Conservation (phyloP, 2,888 invertebrate species). For the Leptura quadrifasciata region DNA sequence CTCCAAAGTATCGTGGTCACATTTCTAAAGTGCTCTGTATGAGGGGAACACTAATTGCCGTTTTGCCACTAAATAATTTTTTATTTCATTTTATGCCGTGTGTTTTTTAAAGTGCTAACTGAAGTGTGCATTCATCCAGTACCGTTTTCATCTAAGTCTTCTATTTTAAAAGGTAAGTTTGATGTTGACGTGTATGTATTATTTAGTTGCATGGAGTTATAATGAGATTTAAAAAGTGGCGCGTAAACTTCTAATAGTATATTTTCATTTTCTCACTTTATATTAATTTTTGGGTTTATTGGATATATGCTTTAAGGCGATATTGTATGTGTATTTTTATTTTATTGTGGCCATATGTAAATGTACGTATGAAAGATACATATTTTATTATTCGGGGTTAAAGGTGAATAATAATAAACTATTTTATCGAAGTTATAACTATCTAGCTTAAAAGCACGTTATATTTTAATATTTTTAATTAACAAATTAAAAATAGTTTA, state of each 20-base stretch:
- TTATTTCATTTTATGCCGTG: constrained; percentile 5
- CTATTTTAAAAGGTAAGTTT: constrained; percentile 23
- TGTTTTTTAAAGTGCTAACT: constrained; percentile 16
- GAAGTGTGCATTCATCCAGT: not conserved
- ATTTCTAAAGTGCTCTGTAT: not conserved
- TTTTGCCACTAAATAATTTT: not conserved
- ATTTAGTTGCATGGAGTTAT: not conserved
- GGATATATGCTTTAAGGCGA: too few species aligned
- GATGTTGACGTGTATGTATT: constrained; percentile 29
- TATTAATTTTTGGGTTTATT: too few species aligned
- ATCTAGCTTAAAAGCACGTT: too few species aligned
- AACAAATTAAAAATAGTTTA: too few species aligned
- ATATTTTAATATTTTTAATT: too few species aligned
- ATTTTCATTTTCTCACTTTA: not conserved
- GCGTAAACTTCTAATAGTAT: not conserved
- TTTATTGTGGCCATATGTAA: too few species aligned
- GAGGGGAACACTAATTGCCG: not conserved
- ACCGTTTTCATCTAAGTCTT: not conserved
- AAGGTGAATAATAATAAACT: not conserved
- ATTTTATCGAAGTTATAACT: not conserved
- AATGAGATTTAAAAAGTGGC: constrained; percentile 27
- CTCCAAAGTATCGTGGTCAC: not conserved
- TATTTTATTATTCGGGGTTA: not conserved
- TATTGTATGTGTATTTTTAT: too few species aligned
- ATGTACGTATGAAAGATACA: too few species aligned